Base-by-base conservation (phyloP, 2,888 invertebrate species). In the Cheilosia pagana region DNA sequence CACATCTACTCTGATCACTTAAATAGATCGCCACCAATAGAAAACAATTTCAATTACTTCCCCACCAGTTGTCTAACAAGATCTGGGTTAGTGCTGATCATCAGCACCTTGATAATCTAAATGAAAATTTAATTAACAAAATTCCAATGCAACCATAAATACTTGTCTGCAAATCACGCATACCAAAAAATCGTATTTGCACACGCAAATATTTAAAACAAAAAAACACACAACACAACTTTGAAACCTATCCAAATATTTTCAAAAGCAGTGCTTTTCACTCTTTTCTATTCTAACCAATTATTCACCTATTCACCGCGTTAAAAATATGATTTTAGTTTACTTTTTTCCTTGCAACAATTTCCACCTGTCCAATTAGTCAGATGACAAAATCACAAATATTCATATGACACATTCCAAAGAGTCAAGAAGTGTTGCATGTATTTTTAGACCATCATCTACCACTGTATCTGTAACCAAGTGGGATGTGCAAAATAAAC, bases 281-380 rank as follows among this genome's bases (percentile, higher is more conserved):
- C n/a, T 45, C n/a, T 19, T 14, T 21, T 23, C 21, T 50, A 39
- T 31, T 39, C n/a, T 52, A 19, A 21, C 53, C 55, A 65, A 65
- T 57, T 57, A 65, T 65, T 19, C n/a, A 25, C 12, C 7, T 35
- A 23, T 35, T 35, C 31, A 3, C 55, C 25, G 41, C 25, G 28
- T 8, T 1, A 39, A 41, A 55, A 45, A 70, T 16, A 35, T 70
- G 39, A 52, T 72, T 45, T 52, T 8, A 41, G 5, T 16, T 77
- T 12, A 0, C 1, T 52, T 39, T 19, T 65, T 77, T 8, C 2
- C 8, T 52, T 48, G 1, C 65, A 81, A 50, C 70, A 71, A 85
- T 86, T 75, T 81, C 85, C 87, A 87, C 85, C 87, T 87, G 87
- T 78, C 81, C 81, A 87, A 87, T 87, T 87, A 87, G 87, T 87